Base-by-base conservation (phyloP, 1,140 invertebrate genomes). In the Cyclina sinensis region DNA sequence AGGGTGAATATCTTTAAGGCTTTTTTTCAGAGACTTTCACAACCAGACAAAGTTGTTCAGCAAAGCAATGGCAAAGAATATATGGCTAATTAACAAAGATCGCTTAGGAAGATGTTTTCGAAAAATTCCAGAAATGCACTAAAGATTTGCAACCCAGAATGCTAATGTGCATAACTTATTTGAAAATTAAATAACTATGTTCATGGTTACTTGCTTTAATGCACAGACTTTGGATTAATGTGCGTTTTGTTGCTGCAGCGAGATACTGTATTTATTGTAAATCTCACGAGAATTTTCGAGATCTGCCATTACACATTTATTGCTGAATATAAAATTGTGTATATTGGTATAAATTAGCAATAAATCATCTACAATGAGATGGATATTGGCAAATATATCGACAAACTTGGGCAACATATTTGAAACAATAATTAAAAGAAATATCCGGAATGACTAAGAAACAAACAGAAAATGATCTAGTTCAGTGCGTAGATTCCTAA, bases 261-360 rank as follows among this genome's bases (percentile, higher is more conserved):
- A 24, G 70, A 74, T 74, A 46, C 14, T 24, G 39, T 78, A 78
- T 78, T 78, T 54, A 51, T 78, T 32, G 46, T 54, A 51, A 78
- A 78, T 78, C 43, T 78, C 74, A 48, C 48, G 74, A 78, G 74
- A 51, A 51, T 35, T 54, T 78, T 21, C 48, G 39, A 78, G 48
- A 54, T 54, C 46, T 30, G 27, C 46, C 48, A 54, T 78, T 78
- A 78, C 21, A 51, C 16, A 35, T 78, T 78, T 78, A 78, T 51
- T n/a, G 27, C 74, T 30, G 48, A 51, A 35, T n/a, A 78, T 78
- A 78, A 78, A 78, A 78, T 46, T 54, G 21, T n/a, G 24, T 78
- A 78, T 78, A 78, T 51, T 46, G 46, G 27, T 54, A 78, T 78
- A 54, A 78, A 54, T 39, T 35, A 35, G 46, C 43, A 32, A 51